phyloP scores from a whole-genome alignment of 2,113 vertebrate genomes.

The Hippopotamus amphibius region DNA sequence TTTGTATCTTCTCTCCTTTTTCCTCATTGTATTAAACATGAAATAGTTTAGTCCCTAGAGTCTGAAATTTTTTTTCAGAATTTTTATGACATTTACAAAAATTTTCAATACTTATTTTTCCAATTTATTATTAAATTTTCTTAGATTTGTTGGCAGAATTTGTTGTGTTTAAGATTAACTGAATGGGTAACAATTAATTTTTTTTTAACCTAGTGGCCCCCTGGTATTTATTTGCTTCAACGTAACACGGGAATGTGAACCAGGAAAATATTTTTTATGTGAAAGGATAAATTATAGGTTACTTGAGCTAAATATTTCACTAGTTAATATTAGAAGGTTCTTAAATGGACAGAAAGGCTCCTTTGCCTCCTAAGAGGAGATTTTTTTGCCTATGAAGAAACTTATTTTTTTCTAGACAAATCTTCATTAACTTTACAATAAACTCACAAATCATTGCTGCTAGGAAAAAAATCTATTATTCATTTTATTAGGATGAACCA shows the following conservation, averaged over 20 bases:
- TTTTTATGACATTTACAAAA: conserved; percentile 25
- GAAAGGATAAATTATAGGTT: neutral
- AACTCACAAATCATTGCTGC: neutral
- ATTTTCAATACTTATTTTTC: neutral
- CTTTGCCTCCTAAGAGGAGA: neutral
- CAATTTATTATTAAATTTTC: conserved; percentile 27
- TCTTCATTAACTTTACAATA: neutral
- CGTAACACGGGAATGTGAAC: neutral
- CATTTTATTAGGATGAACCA: conserved; percentile 1
- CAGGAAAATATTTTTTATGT: neutral
- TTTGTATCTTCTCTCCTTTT: neutral
- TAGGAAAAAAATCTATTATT: neutral
- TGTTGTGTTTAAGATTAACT: conserved; percentile 7
- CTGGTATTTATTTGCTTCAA: neutral
- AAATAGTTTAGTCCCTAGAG: neutral
- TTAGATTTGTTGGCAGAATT: neutral
- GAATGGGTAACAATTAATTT: neutral
- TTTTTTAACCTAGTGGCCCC: neutral
- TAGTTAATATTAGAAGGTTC: neutral
- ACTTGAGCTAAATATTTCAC: neutral
- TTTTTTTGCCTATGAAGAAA: neutral
- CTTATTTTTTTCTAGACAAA: neutral
- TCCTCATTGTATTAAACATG: conserved; percentile 12
- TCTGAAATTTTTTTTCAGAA: neutral
- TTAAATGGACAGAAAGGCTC: neutral